Base-by-base conservation (phyloP, 2,113 vertebrate genomes). In the Tinamus guttatus region DNA sequence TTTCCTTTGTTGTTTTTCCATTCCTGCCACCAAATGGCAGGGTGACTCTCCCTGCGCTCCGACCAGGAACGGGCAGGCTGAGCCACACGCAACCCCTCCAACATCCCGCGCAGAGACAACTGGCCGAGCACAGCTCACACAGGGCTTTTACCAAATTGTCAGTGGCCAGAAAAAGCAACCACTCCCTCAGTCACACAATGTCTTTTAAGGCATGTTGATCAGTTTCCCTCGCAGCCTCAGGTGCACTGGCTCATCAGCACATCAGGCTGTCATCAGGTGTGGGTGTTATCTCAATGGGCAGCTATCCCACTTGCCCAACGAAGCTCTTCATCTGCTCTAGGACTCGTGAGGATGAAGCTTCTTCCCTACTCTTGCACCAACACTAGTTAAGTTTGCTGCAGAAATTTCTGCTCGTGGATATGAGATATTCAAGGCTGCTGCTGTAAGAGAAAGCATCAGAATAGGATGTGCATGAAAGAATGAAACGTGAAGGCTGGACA, bases 381-480 rank as follows among this genome's bases (percentile, higher is more conserved):
- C 78, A 32, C 69, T 81, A 49, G 56, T 67, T 30, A 22, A 49
- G 64, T 76, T 56, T 80, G 58, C 67, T 67, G 52, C 36, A 25
- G 34, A 64, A 81, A 19, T 49, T 58, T 38, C n/a, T 86, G 49
- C 45, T 84, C 1, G 0, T 3, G 16, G 36, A 58, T 2, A 65
- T 25, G 32, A 89, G 62, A 56, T 68, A 68, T 34, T 17, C 76
- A 34, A 89, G 58, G 68, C 3, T 49, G 49, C 11, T 4, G 62
- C 22, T 15, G 9, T 30, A 38, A 88, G 45, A 70, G 56, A 52
- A 76, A 0, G 10, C 40, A 54, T 9, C 45, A 59, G 64, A 17
- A 4, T 14, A n/a, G 2, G 2, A 74, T 0, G 0, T 36, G 38
- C 58, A 40, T 32, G 6, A 13, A 34, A 13, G 7, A 52, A 41